Base-by-base conservation (phyloP, 2,113 vertebrate species). In the Catharus bicknelli region DNA sequence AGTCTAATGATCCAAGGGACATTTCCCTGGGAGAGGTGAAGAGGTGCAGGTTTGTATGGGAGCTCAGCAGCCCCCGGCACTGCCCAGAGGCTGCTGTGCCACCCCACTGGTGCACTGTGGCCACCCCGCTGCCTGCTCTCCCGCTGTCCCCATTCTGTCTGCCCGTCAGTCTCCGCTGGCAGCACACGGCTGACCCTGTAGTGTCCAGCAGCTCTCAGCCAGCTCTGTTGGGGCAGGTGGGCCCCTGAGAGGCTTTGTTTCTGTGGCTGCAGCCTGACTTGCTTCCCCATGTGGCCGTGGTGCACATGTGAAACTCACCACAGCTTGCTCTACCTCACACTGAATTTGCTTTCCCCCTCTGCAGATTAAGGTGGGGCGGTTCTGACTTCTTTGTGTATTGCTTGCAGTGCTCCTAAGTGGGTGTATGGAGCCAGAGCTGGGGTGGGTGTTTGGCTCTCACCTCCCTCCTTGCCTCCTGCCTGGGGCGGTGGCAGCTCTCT, bases 31-130 rank as follows among this genome's bases (percentile, higher is more conserved):
- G 58, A 48, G 14, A 68, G 45, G 13, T 25, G 58, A 59, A n/a
- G 32, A 77, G 16, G 12, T 17, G 7, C 23, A 53, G 50, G 42
- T 58, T 86, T 69, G 10, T 20, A 23, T 8, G 40, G 47, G 80
- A 59, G 43, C 62, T 79, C 74, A 75, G 73, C 48, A 80, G 58
- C 18, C 64, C 19, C 8, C 1, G 0, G 61, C 30, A 36, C 74
- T 62, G 47, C 55, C 57, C 27, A 57, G 76, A 40, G 40, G 51
- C 54, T 18, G 47, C 47, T 50, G 48, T 50, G 48, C 23, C 48
- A 14, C 23, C 23, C 48, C 38, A 5, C 62, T 2, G 9, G 2
- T 5, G 18, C 0, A 0, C 7, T 18, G 22, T 3, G 30, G 58
- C 15, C 51, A 32, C 13, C 32, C 48, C 26, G 15, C 63, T 53